These are phyloP conservation scores for Amphiprion clarkii DNA, from an alignment of 2,797 vertebrate genomes.

Conservation along the genomic window DNA sequence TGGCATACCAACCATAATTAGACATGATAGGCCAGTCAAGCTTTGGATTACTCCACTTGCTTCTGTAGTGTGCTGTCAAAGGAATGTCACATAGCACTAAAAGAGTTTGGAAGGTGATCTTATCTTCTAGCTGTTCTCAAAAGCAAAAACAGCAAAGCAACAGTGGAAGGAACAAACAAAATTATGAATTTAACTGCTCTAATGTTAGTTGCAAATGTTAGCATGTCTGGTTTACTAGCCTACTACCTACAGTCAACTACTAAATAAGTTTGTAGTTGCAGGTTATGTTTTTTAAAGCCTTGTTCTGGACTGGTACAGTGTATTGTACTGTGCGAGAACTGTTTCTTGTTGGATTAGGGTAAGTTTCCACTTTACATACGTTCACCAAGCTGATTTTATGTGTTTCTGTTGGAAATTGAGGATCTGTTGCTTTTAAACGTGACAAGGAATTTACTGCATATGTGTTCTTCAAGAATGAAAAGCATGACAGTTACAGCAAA, in stretches of 20 bases:
- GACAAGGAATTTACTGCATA: background rate
- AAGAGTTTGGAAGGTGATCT: background rate
- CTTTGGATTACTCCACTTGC: conserved; percentile 13
- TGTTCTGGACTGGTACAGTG: too few species aligned
- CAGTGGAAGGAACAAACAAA: background rate
- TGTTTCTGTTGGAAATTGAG: background rate
- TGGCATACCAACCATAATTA: background rate
- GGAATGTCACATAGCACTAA: background rate
- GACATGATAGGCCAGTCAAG: conserved; percentile 8
- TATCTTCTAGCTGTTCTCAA: background rate
- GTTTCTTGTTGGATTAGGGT: too few species aligned
- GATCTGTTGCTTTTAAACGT: background rate
- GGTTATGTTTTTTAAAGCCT: too few species aligned
- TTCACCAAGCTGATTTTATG: too few species aligned
- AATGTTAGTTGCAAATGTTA: too few species aligned
- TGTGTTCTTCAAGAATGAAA: background rate
- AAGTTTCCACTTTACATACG: too few species aligned
- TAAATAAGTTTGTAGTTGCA: too few species aligned
- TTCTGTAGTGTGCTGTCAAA: background rate
- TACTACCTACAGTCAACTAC: too few species aligned
- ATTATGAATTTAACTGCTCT: too few species aligned
- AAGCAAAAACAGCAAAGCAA: background rate
- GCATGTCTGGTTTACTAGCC: too few species aligned
- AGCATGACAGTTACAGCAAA: conserved; percentile 14
- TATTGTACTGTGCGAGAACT: too few species aligned